Evolutionary conservation across 2,888 invertebrate genomes (phyloP).

Genomic region (Choreutis nemorana): DNA sequence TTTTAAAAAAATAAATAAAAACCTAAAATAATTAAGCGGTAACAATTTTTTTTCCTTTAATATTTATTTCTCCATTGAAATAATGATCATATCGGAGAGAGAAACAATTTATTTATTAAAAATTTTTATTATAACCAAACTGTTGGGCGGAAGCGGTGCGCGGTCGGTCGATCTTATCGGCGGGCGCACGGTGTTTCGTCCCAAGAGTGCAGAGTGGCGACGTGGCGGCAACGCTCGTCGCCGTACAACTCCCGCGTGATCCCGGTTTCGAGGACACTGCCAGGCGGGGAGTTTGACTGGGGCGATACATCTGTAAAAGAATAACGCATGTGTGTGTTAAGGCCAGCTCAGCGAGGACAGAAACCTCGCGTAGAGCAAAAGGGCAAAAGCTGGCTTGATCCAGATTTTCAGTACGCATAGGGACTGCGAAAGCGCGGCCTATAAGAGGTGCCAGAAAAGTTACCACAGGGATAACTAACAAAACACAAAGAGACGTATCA

Average conservation of each 20-base stretch:
- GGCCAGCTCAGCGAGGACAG: conserved; percentile 71
- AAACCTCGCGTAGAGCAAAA: conserved; percentile 77
- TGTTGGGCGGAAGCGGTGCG: conserved; percentile 59
- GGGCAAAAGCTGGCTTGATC: conserved; percentile 74
- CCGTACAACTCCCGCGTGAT: conserved; percentile 42
- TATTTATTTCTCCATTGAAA: too few species aligned
- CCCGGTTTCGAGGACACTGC: conserved; percentile 66
- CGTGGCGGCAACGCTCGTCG: conserved; percentile 41
- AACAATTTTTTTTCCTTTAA: too few species aligned
- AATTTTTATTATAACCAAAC: too few species aligned
- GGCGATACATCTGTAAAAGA: conserved; percentile 73
- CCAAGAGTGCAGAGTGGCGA: conserved; percentile 63
- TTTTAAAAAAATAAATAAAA: too few species aligned
- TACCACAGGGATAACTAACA: conserved; percentile 76
- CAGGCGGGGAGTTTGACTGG: conserved; percentile 73
- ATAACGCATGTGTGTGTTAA: conserved; percentile 73
- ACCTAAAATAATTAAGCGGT: too few species aligned
- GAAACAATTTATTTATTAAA: too few species aligned
- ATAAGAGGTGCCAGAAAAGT: conserved; percentile 77
- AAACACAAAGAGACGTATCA: conserved; percentile 71
- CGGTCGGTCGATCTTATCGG: too few species aligned
- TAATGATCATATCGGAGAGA: too few species aligned
- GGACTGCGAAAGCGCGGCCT: conserved; percentile 72
- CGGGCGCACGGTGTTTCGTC: conserved; percentile 24
- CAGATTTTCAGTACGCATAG: conserved; percentile 71